These are phyloP conservation scores for Caiman crocodilus DNA, from an alignment of 2,797 vertebrate genomes.

Conservation along the genomic window DNA sequence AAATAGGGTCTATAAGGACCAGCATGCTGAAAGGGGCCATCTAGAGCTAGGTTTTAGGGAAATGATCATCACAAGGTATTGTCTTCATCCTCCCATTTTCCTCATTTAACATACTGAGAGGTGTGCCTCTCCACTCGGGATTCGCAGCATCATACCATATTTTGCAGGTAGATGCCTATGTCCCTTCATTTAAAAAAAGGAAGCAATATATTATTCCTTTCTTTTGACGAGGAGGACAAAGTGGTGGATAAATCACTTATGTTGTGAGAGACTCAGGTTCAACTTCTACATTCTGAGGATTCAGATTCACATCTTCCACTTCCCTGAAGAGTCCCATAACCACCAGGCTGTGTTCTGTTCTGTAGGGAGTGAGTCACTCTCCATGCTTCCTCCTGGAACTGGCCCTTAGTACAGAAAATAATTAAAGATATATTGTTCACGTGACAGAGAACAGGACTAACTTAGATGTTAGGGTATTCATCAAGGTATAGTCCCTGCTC, in stretches of 20 bases:
- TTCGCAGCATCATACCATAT: neutral
- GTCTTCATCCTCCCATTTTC: neutral
- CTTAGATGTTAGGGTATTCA: neutral
- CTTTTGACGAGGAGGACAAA: neutral
- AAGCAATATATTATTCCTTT: neutral
- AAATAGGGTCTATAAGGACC: neutral
- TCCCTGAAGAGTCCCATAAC: neutral
- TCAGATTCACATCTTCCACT: neutral
- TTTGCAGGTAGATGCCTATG: neutral
- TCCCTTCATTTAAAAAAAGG: neutral
- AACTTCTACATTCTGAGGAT: neutral
- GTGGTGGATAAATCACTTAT: neutral
- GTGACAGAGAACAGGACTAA: conserved; percentile 13
- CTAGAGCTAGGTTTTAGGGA: neutral
- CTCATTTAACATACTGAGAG: neutral
- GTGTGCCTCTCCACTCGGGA: neutral
- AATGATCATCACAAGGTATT: neutral
- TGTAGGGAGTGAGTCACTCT: neutral
- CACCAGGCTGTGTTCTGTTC: neutral
- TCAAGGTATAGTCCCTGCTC: neutral
- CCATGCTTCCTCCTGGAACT: neutral
- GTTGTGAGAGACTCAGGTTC: no score
- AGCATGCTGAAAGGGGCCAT: neutral
- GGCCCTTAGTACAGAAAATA: neutral
- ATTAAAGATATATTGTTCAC: neutral